Evolutionary conservation across 1,140 invertebrate genomes (phyloP).

Genomic region (Branchinecta lindahli): DNA sequence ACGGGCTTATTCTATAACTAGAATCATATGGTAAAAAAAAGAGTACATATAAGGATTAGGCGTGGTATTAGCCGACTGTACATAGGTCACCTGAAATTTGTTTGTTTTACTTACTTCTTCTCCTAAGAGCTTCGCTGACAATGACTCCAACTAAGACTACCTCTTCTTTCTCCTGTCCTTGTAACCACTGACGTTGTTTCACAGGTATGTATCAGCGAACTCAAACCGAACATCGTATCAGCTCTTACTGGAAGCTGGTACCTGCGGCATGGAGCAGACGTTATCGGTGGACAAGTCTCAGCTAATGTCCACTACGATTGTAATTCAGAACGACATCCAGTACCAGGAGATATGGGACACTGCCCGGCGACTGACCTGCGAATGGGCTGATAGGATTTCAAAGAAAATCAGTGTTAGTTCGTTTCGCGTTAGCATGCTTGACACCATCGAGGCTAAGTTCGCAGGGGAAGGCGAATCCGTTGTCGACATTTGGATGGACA

Average conservation of each 20-base stretch:
- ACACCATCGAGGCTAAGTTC: constrained; percentile 14
- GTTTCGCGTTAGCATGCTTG: constrained; percentile 15
- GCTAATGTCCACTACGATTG: constrained; percentile 12
- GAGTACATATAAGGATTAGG: too few relatives aligned
- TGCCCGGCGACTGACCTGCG: constrained; percentile 18
- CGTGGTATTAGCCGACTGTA: too few relatives aligned
- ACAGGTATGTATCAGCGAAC: constrained; percentile 43
- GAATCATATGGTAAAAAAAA: too few relatives aligned
- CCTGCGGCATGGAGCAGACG: constrained; percentile 14
- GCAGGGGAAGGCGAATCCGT: constrained; percentile 13
- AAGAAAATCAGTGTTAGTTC: constrained; percentile 18
- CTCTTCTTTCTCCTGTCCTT: too few relatives aligned
- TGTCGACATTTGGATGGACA: constrained; percentile 26
- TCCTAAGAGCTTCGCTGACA: too few relatives aligned
- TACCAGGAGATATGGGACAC: constrained; percentile 22
- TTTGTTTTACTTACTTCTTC: too few relatives aligned
- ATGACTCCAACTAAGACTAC: too few relatives aligned
- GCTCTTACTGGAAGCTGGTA: constrained; percentile 13
- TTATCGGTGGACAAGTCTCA: background rate
- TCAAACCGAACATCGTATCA: constrained; percentile 36
- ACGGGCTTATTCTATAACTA: too few relatives aligned
- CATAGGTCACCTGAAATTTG: too few relatives aligned
- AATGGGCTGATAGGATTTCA: constrained; percentile 18
- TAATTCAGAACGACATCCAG: constrained; percentile 19
- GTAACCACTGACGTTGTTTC: background rate